Conservation (phyloP, 2,797 vertebrate genomes). For the Austrolebias charrua region DNA sequence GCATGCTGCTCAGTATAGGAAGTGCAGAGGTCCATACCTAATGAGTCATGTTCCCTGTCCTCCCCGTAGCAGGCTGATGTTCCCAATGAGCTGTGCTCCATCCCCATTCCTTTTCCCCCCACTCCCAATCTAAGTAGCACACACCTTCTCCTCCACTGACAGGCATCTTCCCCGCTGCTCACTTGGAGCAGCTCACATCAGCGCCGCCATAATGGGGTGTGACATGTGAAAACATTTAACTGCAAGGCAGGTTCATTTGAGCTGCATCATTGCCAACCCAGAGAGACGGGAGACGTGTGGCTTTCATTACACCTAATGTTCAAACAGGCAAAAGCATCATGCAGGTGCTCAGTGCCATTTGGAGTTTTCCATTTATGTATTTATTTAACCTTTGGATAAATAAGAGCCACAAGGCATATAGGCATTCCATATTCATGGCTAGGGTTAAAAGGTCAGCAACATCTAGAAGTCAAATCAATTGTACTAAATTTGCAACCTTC, state of each 20-base stretch:
- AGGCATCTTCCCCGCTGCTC: constrained; percentile 57
- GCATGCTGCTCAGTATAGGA: constrained; percentile 63
- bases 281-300: constrained; percentile 75
- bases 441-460: constrained; percentile 47
- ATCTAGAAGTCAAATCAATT: constrained; percentile 44
- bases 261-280: constrained; percentile 72
- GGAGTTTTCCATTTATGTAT: constrained; percentile 59
- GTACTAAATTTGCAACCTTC: constrained; percentile 18
- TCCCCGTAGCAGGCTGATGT: constrained; percentile 56
- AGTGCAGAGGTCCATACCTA: constrained; percentile 69
- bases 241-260: constrained; percentile 78
- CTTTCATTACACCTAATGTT: constrained; percentile 80
- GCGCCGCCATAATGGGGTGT: constrained; percentile 78
- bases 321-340: constrained; percentile 63
- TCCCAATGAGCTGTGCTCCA: constrained; percentile 69
- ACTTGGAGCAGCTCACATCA: constrained; percentile 65
- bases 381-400: constrained; percentile 55
- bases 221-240: constrained; percentile 81
- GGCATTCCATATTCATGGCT: constrained; percentile 50
- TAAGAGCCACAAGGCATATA: constrained; percentile 49
- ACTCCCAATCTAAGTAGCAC: constrained; percentile 48
- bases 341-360: constrained; percentile 63
- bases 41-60: constrained; percentile 73
- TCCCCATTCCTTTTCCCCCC: constrained; percentile 57
- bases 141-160: constrained; percentile 50